Conservation (phyloP, 2,888 invertebrate species). For the Mesorhabditis sp. region DNA sequence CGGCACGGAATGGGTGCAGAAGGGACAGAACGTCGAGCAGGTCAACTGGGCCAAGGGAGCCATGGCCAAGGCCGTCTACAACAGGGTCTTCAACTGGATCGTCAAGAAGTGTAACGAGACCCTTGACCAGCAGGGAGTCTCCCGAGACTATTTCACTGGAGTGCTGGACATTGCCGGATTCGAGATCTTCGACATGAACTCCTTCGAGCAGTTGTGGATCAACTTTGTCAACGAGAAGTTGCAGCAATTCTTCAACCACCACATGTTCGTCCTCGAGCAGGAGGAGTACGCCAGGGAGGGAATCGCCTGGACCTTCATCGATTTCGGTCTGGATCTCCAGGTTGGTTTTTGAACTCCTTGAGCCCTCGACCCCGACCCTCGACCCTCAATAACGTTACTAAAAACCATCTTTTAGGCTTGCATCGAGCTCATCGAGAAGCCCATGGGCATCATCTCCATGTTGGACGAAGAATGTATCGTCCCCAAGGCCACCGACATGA, state of each 20-base stretch:
- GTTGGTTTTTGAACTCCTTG: no score
- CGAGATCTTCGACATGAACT: slow-evolving; percentile 99
- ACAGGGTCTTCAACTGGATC: slow-evolving; percentile 61
- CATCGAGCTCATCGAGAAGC: slow-evolving; percentile 88
- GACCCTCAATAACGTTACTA: neutral
- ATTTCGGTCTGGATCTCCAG: slow-evolving; percentile 92
- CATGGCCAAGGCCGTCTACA: slow-evolving; percentile 61
- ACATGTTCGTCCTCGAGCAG: slow-evolving; percentile 88
- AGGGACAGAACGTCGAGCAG: slow-evolving; percentile 62
- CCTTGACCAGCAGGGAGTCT: slow-evolving; percentile 69
- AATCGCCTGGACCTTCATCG: slow-evolving; percentile 91
- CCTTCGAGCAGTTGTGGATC: slow-evolving; percentile 96
- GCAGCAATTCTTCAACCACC: slow-evolving; percentile 74
- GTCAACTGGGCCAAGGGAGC: slow-evolving; percentile 52
- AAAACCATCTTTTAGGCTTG: slow-evolving; percentile 67
- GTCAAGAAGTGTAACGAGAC: slow-evolving; percentile 61
- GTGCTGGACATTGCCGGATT: slow-evolving; percentile 99
- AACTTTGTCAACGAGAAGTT: slow-evolving; percentile 73
- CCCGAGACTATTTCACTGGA: slow-evolving; percentile 91
- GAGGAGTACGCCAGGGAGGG: slow-evolving; percentile 84
- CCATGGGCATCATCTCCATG: slow-evolving; percentile 59
- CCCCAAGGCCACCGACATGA: slow-evolving; percentile 58
- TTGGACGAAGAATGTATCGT: slow-evolving; percentile 59
- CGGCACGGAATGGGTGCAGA: slow-evolving; percentile 62
- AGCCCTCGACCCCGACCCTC: slow-evolving; percentile 72